phyloP scores from a whole-genome alignment of 2,797 vertebrate genomes.

The Telmatherina bonti region DNA sequence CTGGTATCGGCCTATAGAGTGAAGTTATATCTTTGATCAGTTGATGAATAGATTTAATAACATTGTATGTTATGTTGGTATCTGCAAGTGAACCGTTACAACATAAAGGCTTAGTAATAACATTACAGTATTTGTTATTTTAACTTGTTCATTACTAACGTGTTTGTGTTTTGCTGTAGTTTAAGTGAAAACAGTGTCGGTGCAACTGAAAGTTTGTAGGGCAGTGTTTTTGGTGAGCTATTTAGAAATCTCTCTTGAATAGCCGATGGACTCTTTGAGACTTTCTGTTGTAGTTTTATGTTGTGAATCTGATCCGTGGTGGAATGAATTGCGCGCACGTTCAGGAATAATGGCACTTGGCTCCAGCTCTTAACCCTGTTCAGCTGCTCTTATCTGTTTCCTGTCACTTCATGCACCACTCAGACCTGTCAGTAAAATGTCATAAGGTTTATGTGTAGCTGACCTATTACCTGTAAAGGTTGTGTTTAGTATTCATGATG shows the following conservation, averaged over 20 bases:
- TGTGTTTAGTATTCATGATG: neutral
- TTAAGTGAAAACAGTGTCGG: neutral
- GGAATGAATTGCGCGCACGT: neutral
- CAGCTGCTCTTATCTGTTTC: constrained; percentile 22
- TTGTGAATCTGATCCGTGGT: neutral
- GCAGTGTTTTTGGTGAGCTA: neutral
- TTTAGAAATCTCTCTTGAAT: neutral
- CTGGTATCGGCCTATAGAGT: neutral
- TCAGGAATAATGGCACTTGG: neutral
- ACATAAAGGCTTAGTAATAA: neutral
- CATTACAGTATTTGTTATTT: neutral
- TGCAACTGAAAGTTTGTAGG: neutral
- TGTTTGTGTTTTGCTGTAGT: neutral
- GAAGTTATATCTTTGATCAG: neutral
- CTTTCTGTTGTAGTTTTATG: neutral
- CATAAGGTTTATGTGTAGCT: neutral
- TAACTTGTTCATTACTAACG: too few species aligned
- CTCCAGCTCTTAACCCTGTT: constrained; percentile 12
- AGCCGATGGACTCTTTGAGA: neutral
- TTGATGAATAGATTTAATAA: neutral
- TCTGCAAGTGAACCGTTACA: neutral
- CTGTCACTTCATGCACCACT: constrained; percentile 15
- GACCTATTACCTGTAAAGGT: neutral
- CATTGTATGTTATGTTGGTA: neutral
- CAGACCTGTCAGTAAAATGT: neutral